These are phyloP conservation scores for Ceratothoa steindachneri DNA, from an alignment of 2,888 invertebrate species.

Conservation along the genomic window DNA sequence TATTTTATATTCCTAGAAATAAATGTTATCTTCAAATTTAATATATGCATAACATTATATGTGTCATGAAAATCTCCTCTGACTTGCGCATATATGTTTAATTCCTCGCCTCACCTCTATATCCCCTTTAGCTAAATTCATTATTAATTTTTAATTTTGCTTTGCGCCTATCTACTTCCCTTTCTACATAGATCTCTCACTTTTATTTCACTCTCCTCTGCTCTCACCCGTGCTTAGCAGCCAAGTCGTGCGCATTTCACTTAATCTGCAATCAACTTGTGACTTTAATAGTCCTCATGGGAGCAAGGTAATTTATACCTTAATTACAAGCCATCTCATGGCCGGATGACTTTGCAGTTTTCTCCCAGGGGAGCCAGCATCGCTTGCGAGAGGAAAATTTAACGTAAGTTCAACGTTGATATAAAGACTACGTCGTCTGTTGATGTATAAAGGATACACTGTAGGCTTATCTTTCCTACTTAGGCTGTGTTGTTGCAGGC, in stretches of 20 bases:
- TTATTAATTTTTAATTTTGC: constrained; percentile 8
- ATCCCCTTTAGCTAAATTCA: background rate
- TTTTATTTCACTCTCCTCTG: background rate
- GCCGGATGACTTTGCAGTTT: constrained; percentile 9
- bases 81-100: too few species aligned
- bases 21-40: too few species aligned
- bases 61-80: too few species aligned
- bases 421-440: background rate
- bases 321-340: constrained; percentile 28
- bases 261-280: constrained; percentile 42
- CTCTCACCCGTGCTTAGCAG: constrained; percentile 6
- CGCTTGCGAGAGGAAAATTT: background rate
- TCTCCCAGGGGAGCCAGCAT: background rate
- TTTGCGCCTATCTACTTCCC: background rate
- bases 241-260: constrained; percentile 39
- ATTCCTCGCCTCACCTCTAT: background rate
- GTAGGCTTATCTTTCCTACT: background rate
- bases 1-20: too few species aligned
- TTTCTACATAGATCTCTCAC: background rate
- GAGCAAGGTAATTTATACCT: constrained; percentile 40
- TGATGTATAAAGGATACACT: background rate
- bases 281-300: constrained; percentile 35
- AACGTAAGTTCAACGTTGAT: constrained; percentile 13
- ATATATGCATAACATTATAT: too few species aligned
- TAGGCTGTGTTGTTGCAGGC: too few species aligned